A percentile compares a stretch with the other conserved stretches of the same genome.
phyloP scores from a whole-genome alignment of 2,113 vertebrate genomes.

The Mus musculus region GRCm39 chr12:53069001-53069500 shows the following conservation, averaged over 20 bases:
- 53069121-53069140: not conserved
- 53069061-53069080: slow-evolving; percentile 33
- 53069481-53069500: not conserved
- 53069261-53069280: not conserved
- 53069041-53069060: slow-evolving; percentile 53
- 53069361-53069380: not conserved
- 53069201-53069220: not conserved
- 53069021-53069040: slow-evolving; percentile 23
- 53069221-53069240: slow-evolving; percentile 29
- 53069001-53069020: slow-evolving; percentile 49
- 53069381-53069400: not conserved
- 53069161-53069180: not conserved
- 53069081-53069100: slow-evolving; percentile 53
- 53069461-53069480: not conserved
- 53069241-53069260: not conserved
- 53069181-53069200: not conserved
- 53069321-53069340: not conserved
- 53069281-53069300: slow-evolving; percentile 37
- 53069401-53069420: not conserved
- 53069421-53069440: not conserved
- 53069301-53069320: not conserved
- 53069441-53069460: not conserved
- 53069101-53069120: not conserved
- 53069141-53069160: slow-evolving; percentile 5
- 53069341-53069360: not conserved